These are phyloP conservation scores for Heliconius aoede DNA, from an alignment of 2,888 invertebrate genomes.

Conservation along the genomic window DNA sequence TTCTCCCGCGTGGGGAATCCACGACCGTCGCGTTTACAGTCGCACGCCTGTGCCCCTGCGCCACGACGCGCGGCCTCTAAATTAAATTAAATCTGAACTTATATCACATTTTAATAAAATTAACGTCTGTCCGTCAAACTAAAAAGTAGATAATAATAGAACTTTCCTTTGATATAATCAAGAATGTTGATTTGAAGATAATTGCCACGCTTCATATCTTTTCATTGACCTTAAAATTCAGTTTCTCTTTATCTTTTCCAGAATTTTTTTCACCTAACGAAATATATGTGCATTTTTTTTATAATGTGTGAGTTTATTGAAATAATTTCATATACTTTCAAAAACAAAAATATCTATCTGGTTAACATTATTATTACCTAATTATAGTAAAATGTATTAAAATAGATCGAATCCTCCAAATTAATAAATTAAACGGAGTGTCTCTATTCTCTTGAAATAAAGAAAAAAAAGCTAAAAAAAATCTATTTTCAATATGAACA, in stretches of 20 bases:
- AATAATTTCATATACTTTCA: no score
- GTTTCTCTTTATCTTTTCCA: background rate
- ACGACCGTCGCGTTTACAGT: no score
- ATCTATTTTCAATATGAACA: background rate
- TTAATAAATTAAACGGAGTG: no score
- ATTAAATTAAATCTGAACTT: background rate
- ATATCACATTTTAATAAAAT: background rate
- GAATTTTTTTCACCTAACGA: background rate
- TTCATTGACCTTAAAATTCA: slow-evolving; percentile 11
- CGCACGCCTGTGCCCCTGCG: no score
- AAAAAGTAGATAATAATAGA: slow-evolving; percentile 9
- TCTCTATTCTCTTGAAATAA: no score
- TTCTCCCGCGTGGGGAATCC: no score
- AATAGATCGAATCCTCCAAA: no score
- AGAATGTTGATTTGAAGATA: slow-evolving; percentile 1
- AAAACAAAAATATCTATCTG: no score
- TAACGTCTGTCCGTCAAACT: background rate
- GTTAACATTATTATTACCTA: background rate
- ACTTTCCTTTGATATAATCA: slow-evolving; percentile 12
- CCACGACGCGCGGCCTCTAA: background rate
- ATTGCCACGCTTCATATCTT: slow-evolving; percentile 17
- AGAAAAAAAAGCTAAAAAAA: no score
- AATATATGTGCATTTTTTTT: no score
- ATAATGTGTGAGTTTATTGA: no score
- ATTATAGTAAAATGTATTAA: no score